Percentiles rank a stretch among this genome's conserved stretches.
These are phyloP conservation scores for Elysia crispata DNA, from an alignment of 2,888 invertebrate genomes.

Conservation along the genomic window DNA sequence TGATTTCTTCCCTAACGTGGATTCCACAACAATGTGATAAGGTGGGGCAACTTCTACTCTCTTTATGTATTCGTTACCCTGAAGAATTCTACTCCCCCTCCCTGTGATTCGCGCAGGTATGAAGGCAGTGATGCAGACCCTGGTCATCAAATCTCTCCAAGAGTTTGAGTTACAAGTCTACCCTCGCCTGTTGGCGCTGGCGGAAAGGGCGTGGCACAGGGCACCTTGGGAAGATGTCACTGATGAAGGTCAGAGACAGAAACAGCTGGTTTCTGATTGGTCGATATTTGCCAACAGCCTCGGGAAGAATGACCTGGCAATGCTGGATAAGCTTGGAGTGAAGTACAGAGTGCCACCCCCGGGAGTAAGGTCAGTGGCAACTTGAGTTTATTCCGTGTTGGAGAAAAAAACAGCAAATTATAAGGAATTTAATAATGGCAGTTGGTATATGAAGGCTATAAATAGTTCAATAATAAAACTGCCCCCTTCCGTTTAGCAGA, in stretches of 20 bases:
- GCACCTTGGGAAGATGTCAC: constrained; percentile 66
- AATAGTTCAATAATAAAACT: too few relatives aligned
- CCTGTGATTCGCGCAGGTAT: constrained; percentile 59
- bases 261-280: constrained; percentile 58
- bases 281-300: constrained; percentile 60
- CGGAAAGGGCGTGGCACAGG: constrained; percentile 73
- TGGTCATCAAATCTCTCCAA: constrained; percentile 58
- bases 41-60: too few relatives aligned
- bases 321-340: constrained; percentile 60
- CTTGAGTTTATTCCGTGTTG: neutral
- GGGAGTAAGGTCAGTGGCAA: constrained; percentile 60
- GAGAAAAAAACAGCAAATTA: too few relatives aligned
- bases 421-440: neutral
- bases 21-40: too few relatives aligned
- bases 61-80: too few relatives aligned
- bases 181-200: constrained; percentile 68
- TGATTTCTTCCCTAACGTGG: too few relatives aligned
- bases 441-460: neutral
- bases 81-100: too few relatives aligned
- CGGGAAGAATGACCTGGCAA: constrained; percentile 60
- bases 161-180: constrained; percentile 65
- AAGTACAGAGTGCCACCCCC: constrained; percentile 66
- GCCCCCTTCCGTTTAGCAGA: too few relatives aligned
- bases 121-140: constrained; percentile 71
- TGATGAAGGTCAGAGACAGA: neutral